Percentiles rank a stretch among this genome's conserved stretches.
phyloP scores from a whole-genome alignment of 2,888 invertebrate species.

The Eristalinus sepulchralis region DNA sequence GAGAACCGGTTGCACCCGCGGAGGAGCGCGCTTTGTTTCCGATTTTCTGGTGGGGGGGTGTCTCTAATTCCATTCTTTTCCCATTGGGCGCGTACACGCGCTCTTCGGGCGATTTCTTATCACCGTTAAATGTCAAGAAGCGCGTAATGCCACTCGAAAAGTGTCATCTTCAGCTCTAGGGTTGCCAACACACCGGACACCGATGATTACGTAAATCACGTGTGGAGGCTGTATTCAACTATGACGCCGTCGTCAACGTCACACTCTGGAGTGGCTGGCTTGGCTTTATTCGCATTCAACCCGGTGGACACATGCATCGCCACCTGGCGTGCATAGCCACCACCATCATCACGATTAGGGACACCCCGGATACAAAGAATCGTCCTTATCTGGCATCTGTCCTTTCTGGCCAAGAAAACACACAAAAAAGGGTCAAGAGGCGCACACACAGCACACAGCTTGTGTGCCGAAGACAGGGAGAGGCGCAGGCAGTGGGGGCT shows the following conservation, averaged over 20 bases:
- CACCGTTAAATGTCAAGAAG: constrained; percentile 68
- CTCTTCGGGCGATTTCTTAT: constrained; percentile 50
- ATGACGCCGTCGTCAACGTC: constrained; percentile 28
- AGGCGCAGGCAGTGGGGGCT: not conserved
- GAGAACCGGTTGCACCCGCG: constrained; percentile 41
- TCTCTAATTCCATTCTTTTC: constrained; percentile 42
- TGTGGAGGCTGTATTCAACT: constrained; percentile 13
- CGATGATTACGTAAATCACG: constrained; percentile 48
- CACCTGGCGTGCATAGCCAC: constrained; percentile 51
- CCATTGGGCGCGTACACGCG: constrained; percentile 21
- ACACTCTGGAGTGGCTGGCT: constrained; percentile 11
- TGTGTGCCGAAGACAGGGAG: constrained; percentile 52
- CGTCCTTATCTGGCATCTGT: constrained; percentile 65
- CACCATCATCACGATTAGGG: constrained; percentile 41
- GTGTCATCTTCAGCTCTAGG: not conserved
- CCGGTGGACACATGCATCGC: constrained; percentile 10
- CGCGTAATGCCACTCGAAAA: constrained; percentile 54
- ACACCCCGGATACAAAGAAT: constrained; percentile 57
- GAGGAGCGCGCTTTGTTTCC: constrained; percentile 2
- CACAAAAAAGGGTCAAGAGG: constrained; percentile 68
- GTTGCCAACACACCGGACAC: not conserved
- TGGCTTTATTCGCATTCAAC: not conserved
- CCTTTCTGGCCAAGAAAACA: constrained; percentile 62
- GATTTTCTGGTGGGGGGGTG: constrained; percentile 16
- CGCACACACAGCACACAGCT: constrained; percentile 36